Conservation (phyloP, 2,888 invertebrate species). For the Drosophila paramelanica region DNA sequence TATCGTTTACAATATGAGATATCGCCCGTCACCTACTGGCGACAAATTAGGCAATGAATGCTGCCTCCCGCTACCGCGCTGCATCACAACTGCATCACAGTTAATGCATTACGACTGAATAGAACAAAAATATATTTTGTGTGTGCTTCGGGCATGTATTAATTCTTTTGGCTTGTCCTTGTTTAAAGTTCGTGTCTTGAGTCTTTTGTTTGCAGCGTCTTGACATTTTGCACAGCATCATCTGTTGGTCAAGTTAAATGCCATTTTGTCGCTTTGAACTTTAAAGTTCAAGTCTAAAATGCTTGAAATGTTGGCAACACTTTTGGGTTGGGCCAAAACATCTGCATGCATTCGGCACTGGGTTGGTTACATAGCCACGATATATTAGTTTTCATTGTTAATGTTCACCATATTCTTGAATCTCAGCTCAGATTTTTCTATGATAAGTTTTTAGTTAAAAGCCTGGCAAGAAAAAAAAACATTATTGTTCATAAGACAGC, state of each 20-base stretch:
- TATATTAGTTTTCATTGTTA: neutral
- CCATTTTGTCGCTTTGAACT: conserved; percentile 71
- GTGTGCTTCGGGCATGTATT: conserved; percentile 7
- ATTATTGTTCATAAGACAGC: no score
- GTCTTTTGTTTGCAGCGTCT: conserved; percentile 64
- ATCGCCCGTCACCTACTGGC: conserved; percentile 48
- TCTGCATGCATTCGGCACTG: neutral
- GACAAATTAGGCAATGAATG: conserved; percentile 62
- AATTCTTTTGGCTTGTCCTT: conserved; percentile 55
- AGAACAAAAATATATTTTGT: conserved; percentile 8
- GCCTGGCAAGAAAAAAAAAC: no score
- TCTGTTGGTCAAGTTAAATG: conserved; percentile 74
- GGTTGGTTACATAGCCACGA: neutral
- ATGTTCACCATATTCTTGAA: neutral
- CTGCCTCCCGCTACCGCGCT: conserved; percentile 11
- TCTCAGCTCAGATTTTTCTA: neutral
- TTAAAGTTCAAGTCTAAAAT: conserved; percentile 76
- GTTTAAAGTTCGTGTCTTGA: conserved; percentile 65
- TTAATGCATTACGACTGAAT: conserved; percentile 43
- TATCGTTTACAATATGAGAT: conserved; percentile 28
- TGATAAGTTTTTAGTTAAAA: no score
- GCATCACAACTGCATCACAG: conserved; percentile 4
- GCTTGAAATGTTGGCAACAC: conserved; percentile 18
- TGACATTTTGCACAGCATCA: conserved; percentile 43
- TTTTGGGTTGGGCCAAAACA: conserved; percentile 54